These are phyloP conservation scores for Tenebrio molitor DNA, from an alignment of 1,140 invertebrate genomes.

Conservation along the genomic window DNA sequence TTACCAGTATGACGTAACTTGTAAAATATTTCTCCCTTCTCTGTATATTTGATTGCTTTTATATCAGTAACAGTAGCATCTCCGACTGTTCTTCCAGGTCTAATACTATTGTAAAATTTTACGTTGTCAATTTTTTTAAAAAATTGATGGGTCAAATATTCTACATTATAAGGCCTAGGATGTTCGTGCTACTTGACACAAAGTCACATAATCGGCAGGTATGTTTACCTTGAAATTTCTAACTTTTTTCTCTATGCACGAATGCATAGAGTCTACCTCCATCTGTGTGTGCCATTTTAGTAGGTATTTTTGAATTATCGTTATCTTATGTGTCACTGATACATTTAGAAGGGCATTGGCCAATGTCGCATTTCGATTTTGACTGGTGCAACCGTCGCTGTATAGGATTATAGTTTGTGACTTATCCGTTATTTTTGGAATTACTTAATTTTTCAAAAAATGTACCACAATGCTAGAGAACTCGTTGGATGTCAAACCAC, in stretches of 20 bases:
- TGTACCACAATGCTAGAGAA: no score
- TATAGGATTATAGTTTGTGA: conserved; percentile 34
- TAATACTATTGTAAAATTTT: neutral
- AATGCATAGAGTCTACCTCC: conserved; percentile 63
- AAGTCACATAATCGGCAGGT: conserved; percentile 55
- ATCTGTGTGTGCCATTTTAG: conserved; percentile 63
- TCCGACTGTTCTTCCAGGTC: neutral
- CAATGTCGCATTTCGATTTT: conserved; percentile 50
- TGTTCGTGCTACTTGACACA: conserved; percentile 56
- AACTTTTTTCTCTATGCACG: conserved; percentile 58
- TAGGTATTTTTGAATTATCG: conserved; percentile 53
- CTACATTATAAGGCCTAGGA: conserved; percentile 32
- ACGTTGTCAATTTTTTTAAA: neutral
- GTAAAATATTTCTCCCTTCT: neutral
- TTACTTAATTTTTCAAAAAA: conserved; percentile 4
- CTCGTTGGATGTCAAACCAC: conserved; percentile 51
- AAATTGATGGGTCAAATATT: conserved; percentile 1
- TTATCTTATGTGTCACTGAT: conserved; percentile 36
- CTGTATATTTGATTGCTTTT: neutral
- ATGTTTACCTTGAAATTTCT: no score
- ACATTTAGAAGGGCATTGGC: conserved; percentile 48
- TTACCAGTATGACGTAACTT: neutral
- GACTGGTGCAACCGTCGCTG: conserved; percentile 47
- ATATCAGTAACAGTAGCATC: neutral
- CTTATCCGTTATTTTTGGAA: conserved; percentile 23